Percentiles rank a stretch among this genome's conserved stretches.
Conservation (phyloP, 2,888 invertebrate genomes). For the Aphidoletes aphidimyza region DNA sequence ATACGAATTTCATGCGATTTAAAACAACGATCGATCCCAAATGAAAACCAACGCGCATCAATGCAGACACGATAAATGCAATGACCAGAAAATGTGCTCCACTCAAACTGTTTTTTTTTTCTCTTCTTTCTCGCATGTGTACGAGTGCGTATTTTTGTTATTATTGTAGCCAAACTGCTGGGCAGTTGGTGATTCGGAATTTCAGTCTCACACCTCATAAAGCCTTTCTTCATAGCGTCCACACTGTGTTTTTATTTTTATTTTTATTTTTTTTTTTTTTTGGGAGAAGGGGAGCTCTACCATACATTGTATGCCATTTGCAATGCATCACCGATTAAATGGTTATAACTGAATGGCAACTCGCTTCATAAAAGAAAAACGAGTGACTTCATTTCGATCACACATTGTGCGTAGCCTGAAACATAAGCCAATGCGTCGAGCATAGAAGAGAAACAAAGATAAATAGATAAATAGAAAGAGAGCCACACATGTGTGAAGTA, state of each 20-base stretch:
- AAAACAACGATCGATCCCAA: not conserved
- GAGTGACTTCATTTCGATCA: not conserved
- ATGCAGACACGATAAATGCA: not conserved
- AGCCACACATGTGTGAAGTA: constrained; percentile 6
- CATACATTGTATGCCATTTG: not conserved
- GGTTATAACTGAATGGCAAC: constrained; percentile 25
- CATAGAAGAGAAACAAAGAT: too few relatives aligned
- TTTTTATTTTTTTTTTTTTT: not conserved
- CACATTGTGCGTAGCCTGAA: not conserved
- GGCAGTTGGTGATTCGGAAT: constrained; percentile 17
- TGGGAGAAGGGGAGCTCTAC: too few relatives aligned
- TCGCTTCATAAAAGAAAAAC: not conserved
- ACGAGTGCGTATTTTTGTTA: too few relatives aligned
- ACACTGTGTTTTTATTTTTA: too few relatives aligned
- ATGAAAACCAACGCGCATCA: not conserved
- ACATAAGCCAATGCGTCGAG: too few relatives aligned
- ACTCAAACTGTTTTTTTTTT: not conserved
- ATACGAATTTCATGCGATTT: not conserved
- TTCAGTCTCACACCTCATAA: constrained; percentile 46
- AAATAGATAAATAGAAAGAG: too few relatives aligned
- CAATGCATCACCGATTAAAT: constrained; percentile 19
- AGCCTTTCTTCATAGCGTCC: not conserved
- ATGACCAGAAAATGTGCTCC: not conserved
- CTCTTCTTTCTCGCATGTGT: not conserved
- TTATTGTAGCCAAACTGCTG: too few relatives aligned